Conservation (phyloP, 2,797 vertebrate genomes). For the Ctenopoma kingsleyae region DNA sequence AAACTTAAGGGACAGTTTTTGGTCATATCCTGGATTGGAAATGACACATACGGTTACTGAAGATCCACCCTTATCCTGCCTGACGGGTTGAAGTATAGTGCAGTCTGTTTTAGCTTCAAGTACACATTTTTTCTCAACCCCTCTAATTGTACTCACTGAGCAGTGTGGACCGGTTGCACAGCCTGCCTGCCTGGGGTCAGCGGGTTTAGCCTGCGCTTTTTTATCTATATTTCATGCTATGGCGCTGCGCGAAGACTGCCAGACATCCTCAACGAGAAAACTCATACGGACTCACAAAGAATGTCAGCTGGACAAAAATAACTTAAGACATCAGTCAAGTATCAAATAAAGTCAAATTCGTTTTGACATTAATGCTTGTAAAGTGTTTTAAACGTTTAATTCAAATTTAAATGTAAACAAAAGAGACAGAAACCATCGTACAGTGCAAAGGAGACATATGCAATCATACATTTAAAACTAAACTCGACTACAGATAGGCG, state of each 20-base stretch:
- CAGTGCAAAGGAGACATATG: conserved; percentile 45
- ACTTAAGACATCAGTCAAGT: not conserved
- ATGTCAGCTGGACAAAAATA: not conserved
- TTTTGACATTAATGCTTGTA: not conserved
- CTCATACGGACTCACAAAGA: conserved; percentile 46
- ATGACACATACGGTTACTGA: conserved; percentile 40
- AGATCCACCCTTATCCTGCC: conserved; percentile 69
- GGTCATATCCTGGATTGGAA: conserved; percentile 33
- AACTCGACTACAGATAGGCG: not conserved
- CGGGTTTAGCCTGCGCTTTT: conserved; percentile 85
- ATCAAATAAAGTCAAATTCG: conserved; percentile 9
- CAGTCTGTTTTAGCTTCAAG: conserved; percentile 67
- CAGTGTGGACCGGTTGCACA: conserved; percentile 87
- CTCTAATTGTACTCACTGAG: conserved; percentile 88
- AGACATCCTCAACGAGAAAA: conserved; percentile 43
- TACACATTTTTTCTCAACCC: conserved; percentile 47
- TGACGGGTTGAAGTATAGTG: conserved; percentile 67
- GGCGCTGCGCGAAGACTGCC: conserved; percentile 57
- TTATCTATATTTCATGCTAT: conserved; percentile 76
- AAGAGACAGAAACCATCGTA: conserved; percentile 3
- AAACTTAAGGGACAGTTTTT: conserved; percentile 4
- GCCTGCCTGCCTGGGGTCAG: conserved; percentile 82
- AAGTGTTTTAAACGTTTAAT: conserved; percentile 9
- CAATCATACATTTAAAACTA: conserved; percentile 2
- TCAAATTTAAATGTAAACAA: conserved; percentile 10